A percentile compares a stretch with the other conserved stretches of the same genome.
Conservation (phyloP, 2,888 invertebrate species). For the Melanostoma scalare region DNA sequence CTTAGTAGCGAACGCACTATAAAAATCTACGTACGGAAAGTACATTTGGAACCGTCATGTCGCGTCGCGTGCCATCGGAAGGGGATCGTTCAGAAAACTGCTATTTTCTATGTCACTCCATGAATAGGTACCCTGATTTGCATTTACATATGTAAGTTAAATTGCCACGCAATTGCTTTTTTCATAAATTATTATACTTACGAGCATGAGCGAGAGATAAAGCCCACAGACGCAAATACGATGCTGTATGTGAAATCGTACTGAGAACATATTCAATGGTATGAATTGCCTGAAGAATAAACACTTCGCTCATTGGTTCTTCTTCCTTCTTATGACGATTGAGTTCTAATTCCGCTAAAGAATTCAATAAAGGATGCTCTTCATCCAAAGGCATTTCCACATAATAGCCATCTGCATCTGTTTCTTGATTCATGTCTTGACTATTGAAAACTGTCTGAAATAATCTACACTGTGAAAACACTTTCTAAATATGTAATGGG, state of each 20-base stretch:
- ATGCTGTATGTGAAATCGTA: slow-evolving; percentile 97
- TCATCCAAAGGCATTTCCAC: slow-evolving; percentile 84
- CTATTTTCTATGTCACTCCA: too few relatives aligned
- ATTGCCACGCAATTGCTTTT: background rate
- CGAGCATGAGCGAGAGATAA: slow-evolving; percentile 96
- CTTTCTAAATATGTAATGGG: background rate
- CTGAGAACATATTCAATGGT: slow-evolving; percentile 98
- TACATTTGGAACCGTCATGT: too few relatives aligned
- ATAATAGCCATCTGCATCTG: background rate
- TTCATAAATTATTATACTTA: slow-evolving; percentile 82
- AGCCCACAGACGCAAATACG: slow-evolving; percentile 97
- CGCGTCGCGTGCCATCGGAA: too few relatives aligned
- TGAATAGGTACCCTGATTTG: too few relatives aligned
- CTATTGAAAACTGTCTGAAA: slow-evolving; percentile 80
- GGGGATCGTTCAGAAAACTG: too few relatives aligned
- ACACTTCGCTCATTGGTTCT: slow-evolving; percentile 91
- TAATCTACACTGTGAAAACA: too few relatives aligned
- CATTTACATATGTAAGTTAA: too few relatives aligned
- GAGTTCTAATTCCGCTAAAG: slow-evolving; percentile 73
- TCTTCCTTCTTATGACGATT: slow-evolving; percentile 80
- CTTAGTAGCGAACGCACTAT: too few relatives aligned
- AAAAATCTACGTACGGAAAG: too few relatives aligned
- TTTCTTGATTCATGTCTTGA: slow-evolving; percentile 86
- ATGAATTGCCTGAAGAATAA: slow-evolving; percentile 96
- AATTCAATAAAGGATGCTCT: slow-evolving; percentile 74